phyloP scores from a whole-genome alignment of 2,888 invertebrate genomes.

The Orchestes rusci region DNA sequence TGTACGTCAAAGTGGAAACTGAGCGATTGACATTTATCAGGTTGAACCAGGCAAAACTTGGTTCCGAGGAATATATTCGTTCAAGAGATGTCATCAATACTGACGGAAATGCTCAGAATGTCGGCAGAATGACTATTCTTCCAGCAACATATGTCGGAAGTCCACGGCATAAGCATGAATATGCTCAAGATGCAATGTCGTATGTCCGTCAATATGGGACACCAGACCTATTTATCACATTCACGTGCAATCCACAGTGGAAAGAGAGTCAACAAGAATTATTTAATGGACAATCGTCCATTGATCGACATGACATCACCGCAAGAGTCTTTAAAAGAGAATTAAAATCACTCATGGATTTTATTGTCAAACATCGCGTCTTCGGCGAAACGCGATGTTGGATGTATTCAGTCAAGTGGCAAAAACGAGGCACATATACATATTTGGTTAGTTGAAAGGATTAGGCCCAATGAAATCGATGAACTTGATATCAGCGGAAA shows the following conservation, averaged over 20 bases:
- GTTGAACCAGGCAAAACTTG: constrained; percentile 34
- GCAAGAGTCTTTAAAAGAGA: background rate
- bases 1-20: constrained; percentile 40
- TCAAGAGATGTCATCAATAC: constrained; percentile 33
- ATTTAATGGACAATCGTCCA: background rate
- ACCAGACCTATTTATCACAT: constrained; percentile 2
- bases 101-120: constrained; percentile 26
- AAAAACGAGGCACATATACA: constrained; percentile 2
- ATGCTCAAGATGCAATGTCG: constrained; percentile 35
- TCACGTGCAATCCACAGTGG: constrained; percentile 3
- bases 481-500: constrained; percentile 4
- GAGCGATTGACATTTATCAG: constrained; percentile 35
- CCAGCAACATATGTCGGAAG: constrained; percentile 31
- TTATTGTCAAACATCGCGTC: constrained; percentile 8
- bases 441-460: constrained; percentile 4
- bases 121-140: constrained; percentile 1
- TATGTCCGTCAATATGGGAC: constrained; percentile 1
- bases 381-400: constrained; percentile 28
- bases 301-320: background rate
- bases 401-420: constrained; percentile 3
- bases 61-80: constrained; percentile 37
- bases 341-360: constrained; percentile 1
- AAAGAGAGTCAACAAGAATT: background rate
- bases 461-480: constrained; percentile 6
- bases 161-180: constrained; percentile 35